Evolutionary conservation across 2,888 invertebrate species (phyloP).

Genomic region (Callinectes sapidus): DNA sequence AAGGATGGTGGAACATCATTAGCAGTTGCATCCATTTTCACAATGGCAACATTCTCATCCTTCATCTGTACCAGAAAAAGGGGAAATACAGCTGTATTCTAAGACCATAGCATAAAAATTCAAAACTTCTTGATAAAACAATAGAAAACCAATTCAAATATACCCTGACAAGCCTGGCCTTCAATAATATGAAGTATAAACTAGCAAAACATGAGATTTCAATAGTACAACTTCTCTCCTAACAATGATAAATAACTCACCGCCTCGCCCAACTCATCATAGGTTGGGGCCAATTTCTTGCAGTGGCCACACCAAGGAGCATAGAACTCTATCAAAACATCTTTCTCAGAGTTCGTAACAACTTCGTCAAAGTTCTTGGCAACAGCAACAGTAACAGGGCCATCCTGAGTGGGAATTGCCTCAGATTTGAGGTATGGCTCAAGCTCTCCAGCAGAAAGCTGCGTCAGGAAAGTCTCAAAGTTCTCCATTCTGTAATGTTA

Average conservation of each 20-base stretch:
- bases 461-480: constrained; percentile 89
- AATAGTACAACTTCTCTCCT: neutral
- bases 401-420: constrained; percentile 90
- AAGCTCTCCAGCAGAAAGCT: constrained; percentile 87
- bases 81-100: neutral
- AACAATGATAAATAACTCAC: constrained; percentile 75
- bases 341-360: constrained; percentile 91
- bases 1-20: constrained; percentile 95
- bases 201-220: neutral
- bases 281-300: constrained; percentile 94
- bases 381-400: constrained; percentile 91
- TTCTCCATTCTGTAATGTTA: neutral
- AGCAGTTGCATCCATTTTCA: constrained; percentile 98
- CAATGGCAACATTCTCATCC: constrained; percentile 91
- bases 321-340: constrained; percentile 98
- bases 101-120: neutral
- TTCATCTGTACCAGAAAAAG: constrained; percentile 80
- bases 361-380: constrained; percentile 97
- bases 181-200: neutral
- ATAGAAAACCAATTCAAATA: constrained; percentile 29
- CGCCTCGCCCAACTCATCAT: constrained; percentile 93
- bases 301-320: constrained; percentile 99
- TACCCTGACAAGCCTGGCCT: neutral
- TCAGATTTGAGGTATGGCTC: constrained; percentile 98
- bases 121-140: neutral